These are phyloP conservation scores for Megaceryle maxima DNA, from an alignment of 2,113 vertebrate species.

Conservation along the genomic window DNA sequence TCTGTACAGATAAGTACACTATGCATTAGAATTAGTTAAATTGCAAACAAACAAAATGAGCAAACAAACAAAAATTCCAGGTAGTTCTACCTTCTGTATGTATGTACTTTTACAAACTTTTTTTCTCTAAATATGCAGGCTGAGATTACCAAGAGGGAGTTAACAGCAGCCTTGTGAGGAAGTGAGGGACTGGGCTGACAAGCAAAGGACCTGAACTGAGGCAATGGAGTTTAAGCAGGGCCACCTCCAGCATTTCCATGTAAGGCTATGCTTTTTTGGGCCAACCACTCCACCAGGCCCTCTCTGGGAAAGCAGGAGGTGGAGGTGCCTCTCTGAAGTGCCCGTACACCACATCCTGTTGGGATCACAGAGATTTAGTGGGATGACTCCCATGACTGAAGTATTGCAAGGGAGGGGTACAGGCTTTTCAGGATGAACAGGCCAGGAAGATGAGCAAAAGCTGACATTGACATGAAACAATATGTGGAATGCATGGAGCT, in stretches of 20 bases:
- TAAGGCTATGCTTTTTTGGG: background rate
- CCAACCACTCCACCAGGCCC: accelerated
- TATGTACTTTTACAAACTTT: background rate
- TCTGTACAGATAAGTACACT: background rate
- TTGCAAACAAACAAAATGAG: background rate
- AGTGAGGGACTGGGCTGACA: background rate
- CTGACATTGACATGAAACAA: background rate
- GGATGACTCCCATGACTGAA: background rate
- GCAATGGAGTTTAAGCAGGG: background rate
- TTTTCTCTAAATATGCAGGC: background rate
- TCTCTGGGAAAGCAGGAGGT: background rate
- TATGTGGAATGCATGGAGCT: background rate
- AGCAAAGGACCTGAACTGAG: background rate
- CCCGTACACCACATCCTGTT: background rate
- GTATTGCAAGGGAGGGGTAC: background rate
- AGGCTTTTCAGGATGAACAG: background rate
- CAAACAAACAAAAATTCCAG: background rate
- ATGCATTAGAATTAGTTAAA: background rate
- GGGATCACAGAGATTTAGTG: background rate
- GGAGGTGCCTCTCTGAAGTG: background rate
- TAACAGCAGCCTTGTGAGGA: background rate
- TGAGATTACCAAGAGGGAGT: background rate
- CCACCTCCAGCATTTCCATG: background rate
- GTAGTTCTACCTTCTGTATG: background rate
- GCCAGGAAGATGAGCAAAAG: background rate